Evolutionary conservation across 1,140 invertebrate species (phyloP), one percentile per base, ranked within the genome.

Genomic region (Drosophila bifasciata): DNA sequence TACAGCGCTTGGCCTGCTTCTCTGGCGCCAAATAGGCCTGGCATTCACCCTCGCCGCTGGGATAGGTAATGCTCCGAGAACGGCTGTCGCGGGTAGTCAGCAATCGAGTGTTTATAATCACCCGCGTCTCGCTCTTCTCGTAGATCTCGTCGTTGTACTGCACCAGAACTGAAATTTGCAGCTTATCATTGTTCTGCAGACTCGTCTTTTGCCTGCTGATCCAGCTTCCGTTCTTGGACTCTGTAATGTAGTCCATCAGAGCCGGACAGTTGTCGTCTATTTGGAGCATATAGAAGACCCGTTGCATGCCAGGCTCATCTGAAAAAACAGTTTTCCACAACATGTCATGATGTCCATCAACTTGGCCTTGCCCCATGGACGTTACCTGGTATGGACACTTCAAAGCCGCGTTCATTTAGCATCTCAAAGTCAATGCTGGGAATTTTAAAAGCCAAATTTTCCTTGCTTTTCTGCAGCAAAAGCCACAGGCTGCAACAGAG

Each of bases 371-470:
- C 9, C 17, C 17, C 1, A 9, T 1, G 9, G 39, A 28, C 17
- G 11, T 21, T 56, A 90, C 89, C 76, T 59, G 89, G 89, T 53
- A 91, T 75, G 11, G 89, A 91, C 3, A 90, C 76, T 9, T 68
- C 49, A 25, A 90, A 89, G 13, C 79, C 85, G 6, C 25, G 21
- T 17, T 86, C 60, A 7, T 55, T 39, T 1, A 84, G 43, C 36
- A 80, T 25, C 52, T 80, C 63, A 15, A 90, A 67, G 9, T 78
- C 36, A 23, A 86, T 52, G 16, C n/a, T 58, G n/a, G 84, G 84
- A 43, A 88, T 56, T 17, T 72, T 66, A 41, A 66, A 88, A 9
- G 70, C 62, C 28, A 9, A 19, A 43, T 46, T 59, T 45, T 15
- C 43, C 36, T 11, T 9, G 39, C 36, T 56, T 16, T 52, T 9